Evolutionary conservation across 2,797 vertebrate species (phyloP).

Genomic region (Molossus molossus): DNA sequence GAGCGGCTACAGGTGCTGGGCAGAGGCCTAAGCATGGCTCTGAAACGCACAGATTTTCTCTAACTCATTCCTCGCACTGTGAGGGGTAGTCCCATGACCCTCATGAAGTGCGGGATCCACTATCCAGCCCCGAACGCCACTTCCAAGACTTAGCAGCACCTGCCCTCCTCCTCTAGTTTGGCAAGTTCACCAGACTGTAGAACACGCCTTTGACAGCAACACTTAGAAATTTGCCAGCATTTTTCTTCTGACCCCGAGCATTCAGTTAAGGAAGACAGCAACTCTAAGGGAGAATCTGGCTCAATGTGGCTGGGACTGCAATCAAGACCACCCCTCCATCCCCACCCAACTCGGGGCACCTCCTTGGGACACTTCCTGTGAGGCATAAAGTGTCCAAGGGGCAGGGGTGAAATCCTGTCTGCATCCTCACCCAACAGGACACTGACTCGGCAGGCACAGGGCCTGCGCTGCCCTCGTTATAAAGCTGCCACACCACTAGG

Average conservation of each 20-base stretch:
- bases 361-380: rapidly evolving
- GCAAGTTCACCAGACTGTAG: background rate
- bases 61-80: rapidly evolving
- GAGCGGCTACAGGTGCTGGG: constrained; percentile 65
- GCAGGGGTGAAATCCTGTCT: background rate
- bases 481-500: background rate
- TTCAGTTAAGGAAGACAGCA: background rate
- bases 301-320: background rate
- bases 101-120: background rate
- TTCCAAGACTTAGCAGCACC: background rate
- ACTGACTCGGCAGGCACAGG: background rate
- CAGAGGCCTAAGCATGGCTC: background rate
- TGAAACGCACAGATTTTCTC: background rate
- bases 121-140: background rate
- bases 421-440: background rate
- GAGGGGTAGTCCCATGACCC: background rate
- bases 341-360: too few species aligned
- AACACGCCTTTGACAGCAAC: background rate
- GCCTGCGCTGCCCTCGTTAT: background rate
- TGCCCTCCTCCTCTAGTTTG: background rate
- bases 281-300: background rate
- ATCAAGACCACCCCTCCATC: background rate
- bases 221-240: background rate
- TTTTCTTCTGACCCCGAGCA: background rate
- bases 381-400: rapidly evolving